Evolutionary conservation across 2,888 invertebrate genomes (phyloP).

Genomic region (Salticus scenicus): DNA sequence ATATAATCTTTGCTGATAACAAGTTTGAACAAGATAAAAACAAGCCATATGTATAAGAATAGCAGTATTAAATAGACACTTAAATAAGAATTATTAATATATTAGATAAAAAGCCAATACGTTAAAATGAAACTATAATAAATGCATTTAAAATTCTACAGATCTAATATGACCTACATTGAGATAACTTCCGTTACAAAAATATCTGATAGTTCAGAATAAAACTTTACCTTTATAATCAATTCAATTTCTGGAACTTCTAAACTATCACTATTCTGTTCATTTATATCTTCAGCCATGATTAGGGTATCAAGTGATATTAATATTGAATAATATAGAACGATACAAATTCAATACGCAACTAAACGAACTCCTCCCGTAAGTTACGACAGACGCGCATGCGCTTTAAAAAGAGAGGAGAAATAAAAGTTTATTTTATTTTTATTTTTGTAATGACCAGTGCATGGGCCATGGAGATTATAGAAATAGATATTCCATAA

Average conservation of each 20-base stretch:
- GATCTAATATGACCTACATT: slow-evolving; percentile 53
- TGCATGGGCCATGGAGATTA: too few relatives aligned
- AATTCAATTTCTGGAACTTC: slow-evolving; percentile 72
- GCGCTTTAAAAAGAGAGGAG: background rate
- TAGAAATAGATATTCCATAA: too few relatives aligned
- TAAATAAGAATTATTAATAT: too few relatives aligned
- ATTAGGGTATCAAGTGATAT: background rate
- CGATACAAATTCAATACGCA: background rate
- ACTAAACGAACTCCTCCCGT: background rate
- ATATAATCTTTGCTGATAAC: too few relatives aligned
- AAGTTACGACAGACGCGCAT: background rate
- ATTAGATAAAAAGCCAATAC: too few relatives aligned
- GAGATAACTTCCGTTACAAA: slow-evolving; percentile 51
- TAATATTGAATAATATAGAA: background rate
- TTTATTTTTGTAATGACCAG: too few relatives aligned
- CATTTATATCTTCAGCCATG: slow-evolving; percentile 67
- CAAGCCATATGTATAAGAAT: too few relatives aligned
- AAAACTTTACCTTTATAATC: slow-evolving; percentile 70
- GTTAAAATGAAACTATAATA: too few relatives aligned
- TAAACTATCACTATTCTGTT: slow-evolving; percentile 49
- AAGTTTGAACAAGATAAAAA: too few relatives aligned
- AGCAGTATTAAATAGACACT: too few relatives aligned
- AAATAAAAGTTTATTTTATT: background rate
- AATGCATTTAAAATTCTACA: too few relatives aligned
- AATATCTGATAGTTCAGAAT: slow-evolving; percentile 14